These are phyloP conservation scores for Epinephelus fuscoguttatus DNA, from an alignment of 2,113 vertebrate species.

Conservation along the genomic window DNA sequence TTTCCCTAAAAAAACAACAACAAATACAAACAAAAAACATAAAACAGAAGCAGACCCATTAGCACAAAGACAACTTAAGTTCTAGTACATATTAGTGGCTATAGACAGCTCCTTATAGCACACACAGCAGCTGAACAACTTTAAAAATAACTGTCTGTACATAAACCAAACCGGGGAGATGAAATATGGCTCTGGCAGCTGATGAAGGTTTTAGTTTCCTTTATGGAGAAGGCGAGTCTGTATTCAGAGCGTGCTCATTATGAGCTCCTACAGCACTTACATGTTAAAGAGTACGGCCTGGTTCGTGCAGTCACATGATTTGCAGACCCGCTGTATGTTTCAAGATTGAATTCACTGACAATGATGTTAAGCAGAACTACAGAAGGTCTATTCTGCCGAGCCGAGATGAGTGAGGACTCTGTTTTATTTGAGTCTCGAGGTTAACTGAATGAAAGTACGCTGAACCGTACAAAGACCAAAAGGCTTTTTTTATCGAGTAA, in stretches of 20 bases:
- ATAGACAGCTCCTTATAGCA: not conserved
- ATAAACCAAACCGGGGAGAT: not conserved
- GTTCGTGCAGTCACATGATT: slow-evolving; percentile 29
- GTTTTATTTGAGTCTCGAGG: slow-evolving; percentile 5
- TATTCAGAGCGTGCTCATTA: not conserved
- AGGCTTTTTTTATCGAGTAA: not conserved
- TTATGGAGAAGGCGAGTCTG: not conserved
- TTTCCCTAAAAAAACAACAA: slow-evolving; percentile 73
- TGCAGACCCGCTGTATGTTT: slow-evolving; percentile 2
- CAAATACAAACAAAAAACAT: not conserved
- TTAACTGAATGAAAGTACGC: slow-evolving; percentile 9
- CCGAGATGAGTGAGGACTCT: slow-evolving; percentile 2
- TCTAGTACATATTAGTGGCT: slow-evolving; percentile 1
- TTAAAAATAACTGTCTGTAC: slow-evolving; percentile 10
- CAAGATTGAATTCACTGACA: slow-evolving; percentile 17
- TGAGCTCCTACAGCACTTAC: not conserved
- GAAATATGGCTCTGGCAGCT: not conserved
- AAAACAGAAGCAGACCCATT: slow-evolving; percentile 11
- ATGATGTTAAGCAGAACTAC: slow-evolving; percentile 22
- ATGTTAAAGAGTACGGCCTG: slow-evolving; percentile 13
- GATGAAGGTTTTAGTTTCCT: slow-evolving; percentile 8
- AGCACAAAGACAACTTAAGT: slow-evolving; percentile 27
- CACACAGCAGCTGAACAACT: slow-evolving; percentile 11
- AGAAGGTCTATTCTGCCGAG: slow-evolving; percentile 9
- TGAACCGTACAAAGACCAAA: not conserved